These are phyloP conservation scores for Subacronicta megacephala DNA, from an alignment of 2,888 invertebrate genomes.

Conservation along the genomic window DNA sequence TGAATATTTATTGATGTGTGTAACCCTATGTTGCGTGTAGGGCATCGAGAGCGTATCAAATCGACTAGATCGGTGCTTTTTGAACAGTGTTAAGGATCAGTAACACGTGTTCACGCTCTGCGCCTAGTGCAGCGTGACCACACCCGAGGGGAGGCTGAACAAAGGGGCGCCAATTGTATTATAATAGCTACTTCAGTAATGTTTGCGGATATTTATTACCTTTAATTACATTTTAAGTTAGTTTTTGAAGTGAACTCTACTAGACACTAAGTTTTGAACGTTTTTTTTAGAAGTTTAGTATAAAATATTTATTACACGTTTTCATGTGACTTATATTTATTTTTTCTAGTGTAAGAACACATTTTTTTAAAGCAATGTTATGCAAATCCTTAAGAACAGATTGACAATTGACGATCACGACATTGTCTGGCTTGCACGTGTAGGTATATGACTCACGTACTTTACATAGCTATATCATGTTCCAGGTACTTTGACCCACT, in stretches of 20 bases:
- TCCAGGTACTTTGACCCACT: not conserved
- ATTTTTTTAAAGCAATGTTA: no score
- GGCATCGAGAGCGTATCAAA: slow-evolving; percentile 77
- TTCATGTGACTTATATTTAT: no score
- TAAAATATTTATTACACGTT: no score
- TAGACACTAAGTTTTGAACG: no score
- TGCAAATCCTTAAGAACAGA: no score
- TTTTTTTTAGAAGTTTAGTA: no score
- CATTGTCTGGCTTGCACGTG: not conserved
- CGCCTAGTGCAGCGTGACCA: slow-evolving; percentile 77
- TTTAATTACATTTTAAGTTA: slow-evolving; percentile 55
- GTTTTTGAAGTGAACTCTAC: not conserved
- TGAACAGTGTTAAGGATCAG: slow-evolving; percentile 69
- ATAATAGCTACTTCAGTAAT: slow-evolving; percentile 79
- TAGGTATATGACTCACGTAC: not conserved
- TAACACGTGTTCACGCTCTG: slow-evolving; percentile 83
- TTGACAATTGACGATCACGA: no score
- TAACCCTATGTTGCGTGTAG: slow-evolving; percentile 75
- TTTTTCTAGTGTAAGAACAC: no score
- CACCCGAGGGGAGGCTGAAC: slow-evolving; percentile 68
- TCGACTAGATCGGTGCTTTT: slow-evolving; percentile 75
- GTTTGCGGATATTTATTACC: slow-evolving; percentile 75
- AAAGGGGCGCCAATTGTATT: slow-evolving; percentile 74
- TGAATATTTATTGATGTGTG: slow-evolving; percentile 68
- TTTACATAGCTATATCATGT: slow-evolving; percentile 2